Percentiles rank a stretch among this genome's conserved stretches.
Conservation (phyloP, 2,888 invertebrate species). For the Abrostola triplasia region DNA sequence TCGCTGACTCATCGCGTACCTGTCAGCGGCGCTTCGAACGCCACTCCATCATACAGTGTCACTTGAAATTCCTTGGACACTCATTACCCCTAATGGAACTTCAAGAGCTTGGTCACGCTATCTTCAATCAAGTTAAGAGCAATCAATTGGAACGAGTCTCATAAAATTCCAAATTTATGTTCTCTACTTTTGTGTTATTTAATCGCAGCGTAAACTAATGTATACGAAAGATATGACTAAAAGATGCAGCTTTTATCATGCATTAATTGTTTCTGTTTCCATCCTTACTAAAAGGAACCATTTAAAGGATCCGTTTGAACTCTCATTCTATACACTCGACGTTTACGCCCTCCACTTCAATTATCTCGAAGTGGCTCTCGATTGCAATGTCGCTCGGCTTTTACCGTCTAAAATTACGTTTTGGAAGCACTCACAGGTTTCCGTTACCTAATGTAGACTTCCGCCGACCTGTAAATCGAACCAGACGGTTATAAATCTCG, state of each 20-base stretch:
- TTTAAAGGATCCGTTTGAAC: conserved; percentile 65
- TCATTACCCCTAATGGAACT: conserved; percentile 82
- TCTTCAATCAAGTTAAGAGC: conserved; percentile 72
- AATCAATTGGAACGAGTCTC: conserved; percentile 61
- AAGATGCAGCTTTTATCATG: conserved; percentile 65
- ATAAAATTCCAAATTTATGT: conserved; percentile 61
- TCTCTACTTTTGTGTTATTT: conserved; percentile 50
- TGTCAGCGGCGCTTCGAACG: conserved; percentile 78
- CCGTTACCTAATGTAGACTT: conserved; percentile 82
- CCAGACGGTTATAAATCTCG: conserved; percentile 82
- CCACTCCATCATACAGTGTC: conserved; percentile 80
- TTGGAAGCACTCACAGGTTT: conserved; percentile 75
- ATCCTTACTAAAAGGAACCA: conserved; percentile 51
- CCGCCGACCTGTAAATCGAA: conserved; percentile 82
- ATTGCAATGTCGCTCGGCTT: conserved; percentile 69
- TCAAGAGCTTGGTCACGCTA: conserved; percentile 70
- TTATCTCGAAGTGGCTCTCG: conserved; percentile 67
- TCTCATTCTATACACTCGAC: conserved; percentile 52
- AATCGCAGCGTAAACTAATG: conserved; percentile 54
- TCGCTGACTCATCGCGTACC: conserved; percentile 81
- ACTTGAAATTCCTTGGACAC: conserved; percentile 75
- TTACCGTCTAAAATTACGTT: conserved; percentile 76
- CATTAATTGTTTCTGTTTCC: conserved; percentile 57
- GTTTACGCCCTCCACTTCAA: conserved; percentile 64
- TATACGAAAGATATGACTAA: conserved; percentile 60